Conservation (phyloP, 2,113 vertebrate species). For the Bungarus multicinctus region DNA sequence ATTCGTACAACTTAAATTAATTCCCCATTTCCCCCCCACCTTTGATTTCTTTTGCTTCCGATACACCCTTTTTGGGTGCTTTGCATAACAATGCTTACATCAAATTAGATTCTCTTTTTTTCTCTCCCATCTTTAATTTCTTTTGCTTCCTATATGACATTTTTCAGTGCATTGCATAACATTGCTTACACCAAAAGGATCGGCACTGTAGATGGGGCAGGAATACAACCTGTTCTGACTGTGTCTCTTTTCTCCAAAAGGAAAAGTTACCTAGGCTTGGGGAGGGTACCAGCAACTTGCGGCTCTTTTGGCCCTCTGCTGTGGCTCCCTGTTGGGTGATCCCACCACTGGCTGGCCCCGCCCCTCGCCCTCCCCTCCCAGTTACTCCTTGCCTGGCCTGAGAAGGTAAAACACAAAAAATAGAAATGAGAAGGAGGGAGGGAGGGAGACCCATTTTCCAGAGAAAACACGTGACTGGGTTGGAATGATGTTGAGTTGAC, state of each 20-base stretch:
- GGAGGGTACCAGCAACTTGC: too few species aligned
- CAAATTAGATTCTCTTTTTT: not conserved
- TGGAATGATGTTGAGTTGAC: too few species aligned
- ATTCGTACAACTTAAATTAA: not conserved
- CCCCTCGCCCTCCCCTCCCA: too few species aligned
- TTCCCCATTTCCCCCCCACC: not conserved
- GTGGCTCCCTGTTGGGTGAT: too few species aligned
- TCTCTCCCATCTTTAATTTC: not conserved
- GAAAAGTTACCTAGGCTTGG: not conserved
- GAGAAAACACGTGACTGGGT: too few species aligned
- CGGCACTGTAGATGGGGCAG: not conserved
- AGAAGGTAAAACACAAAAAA: too few species aligned
- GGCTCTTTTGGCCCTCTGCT: too few species aligned
- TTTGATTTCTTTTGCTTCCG: not conserved
- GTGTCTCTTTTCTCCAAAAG: not conserved
- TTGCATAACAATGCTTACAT: not conserved
- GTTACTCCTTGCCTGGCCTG: too few species aligned
- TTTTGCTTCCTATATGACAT: not conserved
- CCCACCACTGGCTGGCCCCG: too few species aligned
- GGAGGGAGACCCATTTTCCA: too few species aligned
- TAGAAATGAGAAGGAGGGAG: too few species aligned
- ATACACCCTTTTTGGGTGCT: fast-evolving
- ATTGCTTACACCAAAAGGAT: not conserved
- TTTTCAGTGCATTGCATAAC: not conserved
- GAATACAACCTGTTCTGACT: not conserved